Evolutionary conservation across 2,888 invertebrate species (phyloP).

Genomic region (Choreutis nemorana): DNA sequence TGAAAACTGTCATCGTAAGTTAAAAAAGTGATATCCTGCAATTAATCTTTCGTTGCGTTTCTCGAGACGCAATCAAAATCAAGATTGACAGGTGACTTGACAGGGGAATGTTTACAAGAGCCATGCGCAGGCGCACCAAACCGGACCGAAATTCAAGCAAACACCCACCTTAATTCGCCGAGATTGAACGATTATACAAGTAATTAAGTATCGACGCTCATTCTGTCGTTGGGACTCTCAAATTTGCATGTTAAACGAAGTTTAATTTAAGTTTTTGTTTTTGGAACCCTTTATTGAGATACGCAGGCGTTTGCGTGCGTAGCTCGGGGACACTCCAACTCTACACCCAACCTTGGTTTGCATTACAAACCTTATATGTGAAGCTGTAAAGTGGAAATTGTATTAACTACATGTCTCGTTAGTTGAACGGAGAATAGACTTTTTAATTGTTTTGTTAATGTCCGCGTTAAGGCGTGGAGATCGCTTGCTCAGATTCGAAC

Average conservation of each 20-base stretch:
- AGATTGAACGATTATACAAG: slow-evolving; percentile 63
- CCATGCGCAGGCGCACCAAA: slow-evolving; percentile 1
- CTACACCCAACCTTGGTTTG: slow-evolving; percentile 11
- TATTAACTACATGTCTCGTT: slow-evolving; percentile 7
- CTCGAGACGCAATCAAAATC: too few species aligned
- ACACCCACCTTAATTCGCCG: slow-evolving; percentile 37
- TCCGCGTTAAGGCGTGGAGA: slow-evolving; percentile 63
- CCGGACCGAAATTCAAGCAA: slow-evolving; percentile 23
- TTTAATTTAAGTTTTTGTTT: slow-evolving; percentile 56
- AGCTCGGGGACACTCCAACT: slow-evolving; percentile 29
- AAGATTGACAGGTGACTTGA: too few species aligned
- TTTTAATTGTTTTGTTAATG: slow-evolving; percentile 63
- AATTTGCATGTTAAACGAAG: slow-evolving; percentile 68
- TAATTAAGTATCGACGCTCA: slow-evolving; percentile 66
- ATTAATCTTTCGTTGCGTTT: too few species aligned
- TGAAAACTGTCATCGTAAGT: too few species aligned
- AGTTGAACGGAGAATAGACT: slow-evolving; percentile 37
- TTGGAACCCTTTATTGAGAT: slow-evolving; percentile 57
- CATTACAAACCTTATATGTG: slow-evolving; percentile 14
- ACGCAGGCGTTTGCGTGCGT: slow-evolving; percentile 43
- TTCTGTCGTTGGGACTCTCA: slow-evolving; percentile 61
- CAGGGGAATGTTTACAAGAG: too few species aligned
- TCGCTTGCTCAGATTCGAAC: slow-evolving; percentile 57
- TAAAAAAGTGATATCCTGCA: too few species aligned
- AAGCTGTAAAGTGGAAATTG: slow-evolving; percentile 19